Base-by-base conservation (phyloP, 1,140 invertebrate species). In the Pantala flavescens region DNA sequence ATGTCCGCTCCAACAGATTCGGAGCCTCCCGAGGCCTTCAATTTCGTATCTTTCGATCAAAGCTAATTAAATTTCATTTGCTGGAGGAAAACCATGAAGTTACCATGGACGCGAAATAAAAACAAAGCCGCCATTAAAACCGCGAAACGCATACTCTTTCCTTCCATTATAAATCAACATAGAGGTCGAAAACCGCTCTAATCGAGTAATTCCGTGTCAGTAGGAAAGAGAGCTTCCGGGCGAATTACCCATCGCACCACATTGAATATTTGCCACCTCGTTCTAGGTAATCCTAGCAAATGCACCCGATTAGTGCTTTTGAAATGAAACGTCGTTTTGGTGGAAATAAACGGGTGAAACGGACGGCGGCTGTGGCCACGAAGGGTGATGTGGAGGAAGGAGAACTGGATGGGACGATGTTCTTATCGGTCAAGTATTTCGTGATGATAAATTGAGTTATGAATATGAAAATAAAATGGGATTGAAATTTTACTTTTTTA, bases 221-320 rank as follows among this genome's bases (percentile, higher is more conserved):
- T 16, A 63, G 49, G n/a, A 63, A 63, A 63, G 49, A 63, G 49
- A 21, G 28, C 49, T 21, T 63, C 49, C n/a, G 49, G 3, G 14
- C 49, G 49, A 63, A 63, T 21, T 63, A 19, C 49, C 49, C 49
- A 3, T 63, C 49, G 16, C 49, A 63, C 49, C 49, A 21, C 49
- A 63, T 63, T 63, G 49, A 63, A 63, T 63, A 63, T 63, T 63
- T 12, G 49, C 49, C 49, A 63, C 49, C 49, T 63, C 49, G 49
- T 63, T 63, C 49, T 63, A 63, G 49, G 49, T 63, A 63, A 63
- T 63, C 49, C 49, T 63, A 21, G 16, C 49, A 19, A 63, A 19
- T 63, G 49, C 49, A 5, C 49, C 49, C 49, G 49, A 63, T 63
- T 63, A 63, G 49, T 19, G 49, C 14, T 63, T 21, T 21, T 19